A percentile compares a stretch with the other conserved stretches of the same genome.
Conservation (phyloP, 2,113 vertebrate species). For the Megaleporinus macrocephalus region DNA sequence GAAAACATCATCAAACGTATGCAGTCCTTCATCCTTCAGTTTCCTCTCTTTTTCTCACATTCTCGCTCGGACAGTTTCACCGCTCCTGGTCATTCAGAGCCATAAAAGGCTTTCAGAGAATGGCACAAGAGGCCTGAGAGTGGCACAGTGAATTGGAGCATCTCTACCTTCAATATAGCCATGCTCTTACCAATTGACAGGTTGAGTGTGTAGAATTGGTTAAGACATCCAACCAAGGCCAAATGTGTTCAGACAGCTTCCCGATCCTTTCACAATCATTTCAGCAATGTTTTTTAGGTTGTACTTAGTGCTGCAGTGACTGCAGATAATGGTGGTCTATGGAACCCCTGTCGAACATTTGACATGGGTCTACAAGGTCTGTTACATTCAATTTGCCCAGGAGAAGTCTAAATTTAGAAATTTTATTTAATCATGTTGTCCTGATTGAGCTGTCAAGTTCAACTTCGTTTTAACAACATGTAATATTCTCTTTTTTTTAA, state of each 20-base stretch:
- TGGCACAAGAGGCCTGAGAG: conserved; percentile 27
- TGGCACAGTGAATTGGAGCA: conserved; percentile 36
- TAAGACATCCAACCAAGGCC: conserved; percentile 45
- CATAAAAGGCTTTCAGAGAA: conserved; percentile 29
- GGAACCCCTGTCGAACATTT: not conserved
- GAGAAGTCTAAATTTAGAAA: not conserved
- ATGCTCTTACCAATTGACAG: conserved; percentile 43
- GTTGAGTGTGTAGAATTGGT: conserved; percentile 48
- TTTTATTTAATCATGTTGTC: not conserved
- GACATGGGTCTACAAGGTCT: not conserved
- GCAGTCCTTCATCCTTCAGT: not conserved
- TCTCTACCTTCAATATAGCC: conserved; percentile 13
- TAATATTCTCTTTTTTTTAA: too few relatives aligned
- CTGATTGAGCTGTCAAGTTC: too few relatives aligned
- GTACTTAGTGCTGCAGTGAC: not conserved
- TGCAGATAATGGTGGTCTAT: not conserved
- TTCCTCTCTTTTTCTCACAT: not conserved
- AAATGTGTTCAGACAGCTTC: conserved; percentile 27
- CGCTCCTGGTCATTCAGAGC: conserved; percentile 2
- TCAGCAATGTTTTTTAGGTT: not conserved
- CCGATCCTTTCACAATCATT: conserved; percentile 8
- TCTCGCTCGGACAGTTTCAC: not conserved
- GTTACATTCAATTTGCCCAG: not conserved
- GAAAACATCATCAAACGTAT: not conserved
- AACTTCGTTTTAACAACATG: too few relatives aligned